phyloP scores from a whole-genome alignment of 2,113 vertebrate genomes.

The Thinocorus orbignyianus region DNA sequence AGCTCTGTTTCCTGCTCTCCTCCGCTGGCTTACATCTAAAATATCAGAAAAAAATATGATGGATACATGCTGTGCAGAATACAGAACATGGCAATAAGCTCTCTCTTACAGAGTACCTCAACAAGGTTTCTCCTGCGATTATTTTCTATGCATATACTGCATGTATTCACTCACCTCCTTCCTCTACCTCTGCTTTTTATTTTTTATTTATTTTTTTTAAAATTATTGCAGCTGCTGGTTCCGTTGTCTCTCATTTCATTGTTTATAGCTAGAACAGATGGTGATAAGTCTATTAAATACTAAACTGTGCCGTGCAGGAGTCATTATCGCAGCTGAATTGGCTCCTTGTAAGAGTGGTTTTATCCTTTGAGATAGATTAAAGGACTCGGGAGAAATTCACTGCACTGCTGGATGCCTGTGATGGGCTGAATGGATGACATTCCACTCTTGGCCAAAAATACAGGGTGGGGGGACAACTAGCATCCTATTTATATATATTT shows the following conservation, averaged over 20 bases:
- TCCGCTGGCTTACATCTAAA: neutral
- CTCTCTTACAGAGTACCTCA: neutral
- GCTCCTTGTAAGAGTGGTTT: slow-evolving; percentile 3
- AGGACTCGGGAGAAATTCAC: neutral
- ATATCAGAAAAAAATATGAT: neutral
- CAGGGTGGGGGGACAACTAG: neutral
- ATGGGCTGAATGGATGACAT: neutral
- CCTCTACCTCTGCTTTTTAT: neutral
- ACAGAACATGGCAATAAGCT: neutral
- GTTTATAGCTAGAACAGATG: slow-evolving; percentile 59
- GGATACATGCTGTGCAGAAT: neutral
- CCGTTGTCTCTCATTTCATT: neutral
- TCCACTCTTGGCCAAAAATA: neutral
- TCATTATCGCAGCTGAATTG: slow-evolving; percentile 24
- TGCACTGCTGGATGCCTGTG: neutral
- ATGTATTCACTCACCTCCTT: neutral
- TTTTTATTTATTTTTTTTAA: neutral
- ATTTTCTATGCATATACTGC: neutral
- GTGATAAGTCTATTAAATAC: slow-evolving; percentile 46
- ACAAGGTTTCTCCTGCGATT: neutral
- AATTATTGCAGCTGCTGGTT: neutral
- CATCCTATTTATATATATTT: too few relatives aligned
- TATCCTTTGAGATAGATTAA: neutral
- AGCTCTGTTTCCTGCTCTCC: neutral
- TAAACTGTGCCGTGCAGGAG: neutral